These are phyloP conservation scores for Carterocephalus palaemon DNA, from an alignment of 2,888 invertebrate species.

Conservation along the genomic window DNA sequence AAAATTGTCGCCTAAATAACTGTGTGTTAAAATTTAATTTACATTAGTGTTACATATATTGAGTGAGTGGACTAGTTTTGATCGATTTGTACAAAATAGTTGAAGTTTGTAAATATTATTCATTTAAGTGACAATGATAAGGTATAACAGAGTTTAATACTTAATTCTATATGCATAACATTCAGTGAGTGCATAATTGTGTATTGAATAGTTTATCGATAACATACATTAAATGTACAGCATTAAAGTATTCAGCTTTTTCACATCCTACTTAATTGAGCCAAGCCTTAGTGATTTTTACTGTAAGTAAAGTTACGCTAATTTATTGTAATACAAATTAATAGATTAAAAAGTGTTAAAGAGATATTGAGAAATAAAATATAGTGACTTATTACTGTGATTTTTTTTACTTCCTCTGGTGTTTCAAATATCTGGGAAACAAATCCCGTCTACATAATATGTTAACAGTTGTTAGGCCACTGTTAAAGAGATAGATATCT, in stretches of 20 bases:
- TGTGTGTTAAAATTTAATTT: too few species aligned
- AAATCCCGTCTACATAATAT: not conserved
- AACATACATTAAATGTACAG: not conserved
- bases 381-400: not conserved
- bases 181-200: too few species aligned
- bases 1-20: too few species aligned
- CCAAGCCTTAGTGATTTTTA: not conserved
- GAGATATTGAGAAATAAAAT: not conserved
- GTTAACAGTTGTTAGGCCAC: too few species aligned
- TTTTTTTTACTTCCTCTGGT: not conserved
- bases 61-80: too few species aligned
- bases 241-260: not conserved
- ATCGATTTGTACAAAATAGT: constrained; percentile 7
- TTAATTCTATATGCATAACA: not conserved
- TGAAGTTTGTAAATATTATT: constrained; percentile 1
- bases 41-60: too few species aligned
- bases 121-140: too few species aligned
- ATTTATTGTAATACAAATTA: constrained; percentile 10
- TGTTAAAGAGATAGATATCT: too few species aligned
- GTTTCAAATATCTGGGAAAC: not conserved
- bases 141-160: not conserved
- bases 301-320: constrained; percentile 1
- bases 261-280: constrained; percentile 5
- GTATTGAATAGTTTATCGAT: not conserved
- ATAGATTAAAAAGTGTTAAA: not conserved